Evolutionary conservation across 1,140 invertebrate genomes (phyloP), one percentile per base, ranked within the genome.

Genomic region (Ceratitis capitata): DNA sequence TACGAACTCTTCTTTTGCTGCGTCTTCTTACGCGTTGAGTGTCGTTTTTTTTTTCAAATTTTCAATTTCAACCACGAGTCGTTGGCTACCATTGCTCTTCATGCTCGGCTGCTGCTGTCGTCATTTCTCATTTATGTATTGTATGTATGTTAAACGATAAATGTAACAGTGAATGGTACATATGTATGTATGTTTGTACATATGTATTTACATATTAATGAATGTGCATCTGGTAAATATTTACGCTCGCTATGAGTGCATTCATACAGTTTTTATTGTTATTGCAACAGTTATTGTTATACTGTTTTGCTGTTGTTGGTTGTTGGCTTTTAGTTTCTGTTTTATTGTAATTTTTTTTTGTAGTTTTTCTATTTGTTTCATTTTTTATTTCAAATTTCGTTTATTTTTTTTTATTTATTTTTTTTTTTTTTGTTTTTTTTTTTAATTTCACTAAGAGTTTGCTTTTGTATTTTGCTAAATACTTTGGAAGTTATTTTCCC

Each of bases 261-360:
- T 78, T 78, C 69, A 45, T 78, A 39, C n/a, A 45, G 45, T 2
- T 78, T 61, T 78, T 45, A 78, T 47, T 78, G 69, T 78, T 47
- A 78, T 45, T 78, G 69, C 69, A 78, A 78, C 42, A 23, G 69
- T 32, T 78, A 78, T 78, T 78, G 19, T 78, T 78, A n/a, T 56
- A 3, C n/a, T n/a, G 5, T n/a, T 23, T 5, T 47, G 45, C 45
- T 47, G 45, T 56, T 56, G 51, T 56, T 56, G 51, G n/a, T 56
- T 56, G 51, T 56, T 9, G 3, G 23, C 14, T 47, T 39, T 29
- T 1, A n/a, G 14, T 78, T 78, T n/a, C n/a, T 5, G 10, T 35
- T 74, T 74, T 19, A 14, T 3, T 74, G 42, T 42, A 45, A 12
- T 47, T 47, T 45, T n/a, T 42, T 26, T 78, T 29, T 26, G 5